A percentile compares a stretch with the other conserved stretches of the same genome.
Evolutionary conservation across 2,113 vertebrate species (phyloP).

Genomic region (Fukomys damarensis): DNA sequence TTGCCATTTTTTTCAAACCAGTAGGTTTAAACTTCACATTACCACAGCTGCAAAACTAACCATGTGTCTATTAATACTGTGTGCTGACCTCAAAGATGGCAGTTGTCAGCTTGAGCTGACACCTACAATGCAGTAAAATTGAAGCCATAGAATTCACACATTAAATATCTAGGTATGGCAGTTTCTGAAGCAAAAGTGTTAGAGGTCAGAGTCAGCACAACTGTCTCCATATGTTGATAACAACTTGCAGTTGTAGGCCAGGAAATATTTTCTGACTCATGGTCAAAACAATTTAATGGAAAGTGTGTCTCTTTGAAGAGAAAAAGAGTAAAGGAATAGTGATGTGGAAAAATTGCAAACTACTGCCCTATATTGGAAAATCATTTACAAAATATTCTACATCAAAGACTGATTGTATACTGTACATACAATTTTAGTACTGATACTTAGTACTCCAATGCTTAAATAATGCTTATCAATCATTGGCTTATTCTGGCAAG

Average conservation of each 20-base stretch:
- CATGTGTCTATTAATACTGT: conserved; percentile 51
- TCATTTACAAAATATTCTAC: background rate
- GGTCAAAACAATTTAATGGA: conserved; percentile 58
- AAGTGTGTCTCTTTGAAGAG: conserved; percentile 20
- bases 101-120: conserved; percentile 49
- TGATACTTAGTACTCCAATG: background rate
- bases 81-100: conserved; percentile 64
- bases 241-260: conserved; percentile 12
- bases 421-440: background rate
- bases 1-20: conserved; percentile 27
- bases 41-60: conserved; percentile 27
- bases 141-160: conserved; percentile 53
- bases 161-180: conserved; percentile 62
- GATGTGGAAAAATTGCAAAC: background rate
- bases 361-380: conserved; percentile 18
- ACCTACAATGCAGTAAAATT: conserved; percentile 63
- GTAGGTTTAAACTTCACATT: conserved; percentile 56
- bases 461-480: conserved; percentile 1
- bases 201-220: conserved; percentile 51
- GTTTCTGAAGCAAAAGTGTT: conserved; percentile 29
- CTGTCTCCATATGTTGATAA: conserved; percentile 35
- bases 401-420: background rate
- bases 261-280: conserved; percentile 36
- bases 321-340: background rate
- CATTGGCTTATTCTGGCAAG: background rate